Base-by-base conservation (phyloP, 2,113 vertebrate genomes). In the Poeciliopsis retropinna region DNA sequence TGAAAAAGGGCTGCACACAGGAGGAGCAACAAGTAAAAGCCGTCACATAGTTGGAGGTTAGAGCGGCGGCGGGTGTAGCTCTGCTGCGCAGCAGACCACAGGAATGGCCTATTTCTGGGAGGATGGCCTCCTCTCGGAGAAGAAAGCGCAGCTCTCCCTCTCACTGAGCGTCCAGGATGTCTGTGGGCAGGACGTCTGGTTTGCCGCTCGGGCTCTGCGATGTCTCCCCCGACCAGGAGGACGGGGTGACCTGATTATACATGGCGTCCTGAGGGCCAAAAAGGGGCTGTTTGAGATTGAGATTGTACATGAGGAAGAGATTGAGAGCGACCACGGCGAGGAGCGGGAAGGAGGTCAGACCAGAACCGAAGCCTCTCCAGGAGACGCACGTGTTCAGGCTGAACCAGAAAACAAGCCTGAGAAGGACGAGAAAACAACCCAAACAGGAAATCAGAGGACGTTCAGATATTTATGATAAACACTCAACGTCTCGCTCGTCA, bases 301-400 rank as follows among this genome's bases (percentile, higher is more conserved):
- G 81, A 41, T 54, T 73, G 85, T 93, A 94, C 65, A 95, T 80
- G 65, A 90, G 89, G 91, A 92, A 94, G 65, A 94, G 86, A 85
- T 95, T 95, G 80, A 94, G 89, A 80, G 79, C 87, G 70, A 91
- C 86, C 87, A 93, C 79, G 70, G 91, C 92, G 1, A 95, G 81
- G 57, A 94, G 92, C 0, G 94, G 94, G 86, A 95, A 94, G 72
- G 94, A 15, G 13, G 92, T 93, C 64, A 95, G 91, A n/a, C 94
- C 93, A 0, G 93, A 93, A 62, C 94, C 94, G 25, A 95, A 94
- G 51, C 93, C 93, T 63, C 94, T 85, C 92, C 92, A 94, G 73
- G 89, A 87, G 75, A 91, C 88, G 85, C 93, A 93, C 29, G 37
- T 17, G 68, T 92, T 90, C 47, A 95, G 86, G 67, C 86, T 90